phyloP scores from a whole-genome alignment of 2,797 vertebrate genomes.

The Monodelphis domestica region DNA sequence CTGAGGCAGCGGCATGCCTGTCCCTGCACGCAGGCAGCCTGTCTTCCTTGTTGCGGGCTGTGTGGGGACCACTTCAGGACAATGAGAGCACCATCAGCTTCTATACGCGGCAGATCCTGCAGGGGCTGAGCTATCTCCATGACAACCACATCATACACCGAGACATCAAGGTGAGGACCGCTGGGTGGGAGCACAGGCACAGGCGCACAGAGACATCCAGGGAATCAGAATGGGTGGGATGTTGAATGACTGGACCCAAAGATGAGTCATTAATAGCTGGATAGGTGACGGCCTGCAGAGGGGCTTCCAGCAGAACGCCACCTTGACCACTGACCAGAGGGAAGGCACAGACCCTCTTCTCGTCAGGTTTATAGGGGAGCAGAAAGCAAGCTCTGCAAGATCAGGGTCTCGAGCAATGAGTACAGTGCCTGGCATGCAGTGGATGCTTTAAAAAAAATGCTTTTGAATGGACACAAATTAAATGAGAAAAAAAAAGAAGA shows the following conservation, averaged over 20 bases:
- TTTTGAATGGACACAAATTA: not conserved
- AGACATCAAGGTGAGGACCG: slow-evolving; percentile 92
- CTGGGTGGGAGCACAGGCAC: not conserved
- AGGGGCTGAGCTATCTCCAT: slow-evolving; percentile 93
- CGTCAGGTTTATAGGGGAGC: not conserved
- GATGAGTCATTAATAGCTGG: not conserved
- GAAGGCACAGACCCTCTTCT: not conserved
- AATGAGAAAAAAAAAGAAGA: no score
- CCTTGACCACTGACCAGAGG: not conserved
- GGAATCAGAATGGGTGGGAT: not conserved
- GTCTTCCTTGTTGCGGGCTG: slow-evolving; percentile 93
- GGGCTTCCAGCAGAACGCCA: not conserved
- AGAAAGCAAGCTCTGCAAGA: not conserved
- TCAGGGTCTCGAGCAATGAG: not conserved
- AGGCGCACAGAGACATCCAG: not conserved
- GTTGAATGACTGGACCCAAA: not conserved
- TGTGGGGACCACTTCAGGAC: slow-evolving; percentile 95
- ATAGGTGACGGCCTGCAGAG: no score
- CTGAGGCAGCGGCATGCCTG: no score
- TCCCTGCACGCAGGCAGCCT: slow-evolving; percentile 90
- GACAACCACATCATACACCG: slow-evolving; percentile 95
- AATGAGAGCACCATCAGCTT: slow-evolving; percentile 93
- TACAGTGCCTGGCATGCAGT: not conserved
- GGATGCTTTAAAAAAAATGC: not conserved
- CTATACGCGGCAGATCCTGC: slow-evolving; percentile 95